phyloP scores from a whole-genome alignment of 2,888 invertebrate species.

The Eurois occulta region DNA sequence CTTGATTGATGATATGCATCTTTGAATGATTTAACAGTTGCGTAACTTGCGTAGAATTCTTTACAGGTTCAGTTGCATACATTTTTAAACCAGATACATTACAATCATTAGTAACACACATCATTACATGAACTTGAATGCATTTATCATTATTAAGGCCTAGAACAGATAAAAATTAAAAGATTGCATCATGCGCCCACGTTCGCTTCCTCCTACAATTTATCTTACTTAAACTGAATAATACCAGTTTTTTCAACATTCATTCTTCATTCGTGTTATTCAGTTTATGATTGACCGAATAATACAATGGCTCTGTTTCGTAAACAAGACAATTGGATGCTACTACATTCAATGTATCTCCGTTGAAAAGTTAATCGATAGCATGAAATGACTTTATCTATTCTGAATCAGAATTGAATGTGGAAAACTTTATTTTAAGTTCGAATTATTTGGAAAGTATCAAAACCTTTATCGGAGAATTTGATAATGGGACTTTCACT shows the following conservation, averaged over 20 bases:
- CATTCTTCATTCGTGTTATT: constrained; percentile 55
- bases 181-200: constrained; percentile 61
- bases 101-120: constrained; percentile 38
- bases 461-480: constrained; percentile 19
- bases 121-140: constrained; percentile 28
- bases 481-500: constrained; percentile 52
- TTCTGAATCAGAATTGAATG: constrained; percentile 23
- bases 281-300: constrained; percentile 43
- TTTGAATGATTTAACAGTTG: not conserved
- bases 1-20: constrained; percentile 8
- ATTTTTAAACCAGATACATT: constrained; percentile 16
- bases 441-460: constrained; percentile 29
- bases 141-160: constrained; percentile 63
- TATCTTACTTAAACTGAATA: constrained; percentile 64
- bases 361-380: constrained; percentile 29
- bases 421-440: constrained; percentile 14
- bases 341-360: constrained; percentile 20
- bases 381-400: constrained; percentile 32
- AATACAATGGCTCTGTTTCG: constrained; percentile 42
- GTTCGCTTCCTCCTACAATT: constrained; percentile 52
- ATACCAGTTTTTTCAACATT: constrained; percentile 53
- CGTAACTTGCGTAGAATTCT: constrained; percentile 9
- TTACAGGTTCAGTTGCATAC: not conserved
- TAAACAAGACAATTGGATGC: constrained; percentile 25
- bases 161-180: constrained; percentile 62